Percentiles rank a stretch among this genome's conserved stretches.
phyloP scores from a whole-genome alignment of 2,797 vertebrate genomes.

The Xyrichtys novacula region DNA sequence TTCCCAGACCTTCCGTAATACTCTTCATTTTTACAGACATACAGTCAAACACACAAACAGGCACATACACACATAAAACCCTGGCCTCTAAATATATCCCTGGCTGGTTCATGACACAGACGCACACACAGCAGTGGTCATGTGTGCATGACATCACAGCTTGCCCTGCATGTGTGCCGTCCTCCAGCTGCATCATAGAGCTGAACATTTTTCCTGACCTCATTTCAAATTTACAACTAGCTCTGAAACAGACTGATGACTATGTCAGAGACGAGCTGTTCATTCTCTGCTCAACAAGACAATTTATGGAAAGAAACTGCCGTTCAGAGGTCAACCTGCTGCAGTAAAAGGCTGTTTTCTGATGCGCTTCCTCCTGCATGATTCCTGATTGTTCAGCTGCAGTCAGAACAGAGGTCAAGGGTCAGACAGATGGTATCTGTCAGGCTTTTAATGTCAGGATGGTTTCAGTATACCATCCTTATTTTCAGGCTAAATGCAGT shows the following conservation, averaged over 20 bases:
- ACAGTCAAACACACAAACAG: background rate
- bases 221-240: slow-evolving; percentile 27
- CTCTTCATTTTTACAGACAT: slow-evolving; percentile 23
- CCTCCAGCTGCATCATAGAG: background rate
- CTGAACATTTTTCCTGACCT: slow-evolving; percentile 12
- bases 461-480: background rate
- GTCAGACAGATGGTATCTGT: background rate
- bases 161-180: background rate
- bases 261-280: background rate
- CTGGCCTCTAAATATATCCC: slow-evolving; percentile 30
- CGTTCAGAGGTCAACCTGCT: slow-evolving; percentile 20
- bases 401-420: slow-evolving; percentile 9
- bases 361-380: background rate
- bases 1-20: background rate
- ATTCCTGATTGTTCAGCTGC: background rate
- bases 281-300: background rate
- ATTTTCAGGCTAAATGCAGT: background rate
- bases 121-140: slow-evolving; percentile 35
- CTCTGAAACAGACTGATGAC: slow-evolving; percentile 21
- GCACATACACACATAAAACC: slow-evolving; percentile 4
- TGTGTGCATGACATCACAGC: slow-evolving; percentile 28
- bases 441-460: background rate
- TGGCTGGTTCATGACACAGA: slow-evolving; percentile 1
- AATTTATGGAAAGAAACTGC: background rate
- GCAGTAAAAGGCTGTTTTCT: slow-evolving; percentile 21